Evolutionary conservation across 2,888 invertebrate genomes (phyloP).

Genomic region (Dynastes maya): DNA sequence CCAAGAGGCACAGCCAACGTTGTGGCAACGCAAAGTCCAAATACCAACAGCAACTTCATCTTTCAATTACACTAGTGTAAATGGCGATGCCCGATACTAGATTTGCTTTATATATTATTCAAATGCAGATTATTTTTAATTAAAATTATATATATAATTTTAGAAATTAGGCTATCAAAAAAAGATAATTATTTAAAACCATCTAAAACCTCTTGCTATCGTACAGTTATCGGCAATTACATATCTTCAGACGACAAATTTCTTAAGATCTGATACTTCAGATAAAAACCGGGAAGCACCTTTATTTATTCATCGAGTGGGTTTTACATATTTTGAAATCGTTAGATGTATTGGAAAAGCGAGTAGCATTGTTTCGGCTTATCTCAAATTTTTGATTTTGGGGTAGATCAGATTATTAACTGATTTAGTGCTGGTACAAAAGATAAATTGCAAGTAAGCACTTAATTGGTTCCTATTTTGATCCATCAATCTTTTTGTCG

Average conservation of each 20-base stretch:
- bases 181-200: conserved; percentile 1
- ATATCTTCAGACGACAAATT: neutral
- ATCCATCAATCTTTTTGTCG: too few species aligned
- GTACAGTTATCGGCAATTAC: neutral
- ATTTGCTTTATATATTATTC: neutral
- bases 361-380: too few species aligned
- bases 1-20: conserved; percentile 19
- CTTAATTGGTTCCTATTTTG: too few species aligned
- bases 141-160: neutral
- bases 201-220: neutral
- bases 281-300: neutral
- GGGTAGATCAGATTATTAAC: too few species aligned
- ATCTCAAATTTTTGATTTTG: too few species aligned
- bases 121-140: neutral
- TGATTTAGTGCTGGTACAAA: too few species aligned
- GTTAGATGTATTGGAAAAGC: too few species aligned
- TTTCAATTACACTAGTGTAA: neutral
- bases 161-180: neutral
- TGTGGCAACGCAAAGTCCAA: conserved; percentile 19
- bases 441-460: too few species aligned
- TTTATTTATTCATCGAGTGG: too few species aligned
- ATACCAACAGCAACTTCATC: conserved; percentile 40
- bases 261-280: neutral
- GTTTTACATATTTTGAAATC: too few species aligned
- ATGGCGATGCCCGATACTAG: neutral